Evolutionary conservation across 2,888 invertebrate species (phyloP), one percentile per base, ranked within the genome.

Genomic region (Pachydiplax longipennis): DNA sequence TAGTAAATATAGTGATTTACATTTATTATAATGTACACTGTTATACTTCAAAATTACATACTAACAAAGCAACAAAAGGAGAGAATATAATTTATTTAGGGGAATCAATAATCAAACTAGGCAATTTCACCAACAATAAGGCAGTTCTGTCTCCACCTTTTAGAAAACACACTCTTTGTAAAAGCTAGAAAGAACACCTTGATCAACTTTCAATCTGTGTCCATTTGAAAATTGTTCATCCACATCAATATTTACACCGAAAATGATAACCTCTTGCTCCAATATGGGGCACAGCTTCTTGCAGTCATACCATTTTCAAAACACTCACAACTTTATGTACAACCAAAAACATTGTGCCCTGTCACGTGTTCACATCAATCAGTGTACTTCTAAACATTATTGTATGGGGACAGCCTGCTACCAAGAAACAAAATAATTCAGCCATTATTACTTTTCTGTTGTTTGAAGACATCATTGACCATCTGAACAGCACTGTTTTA

Each of bases 1-100:
- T 91, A 82, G 91, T 91, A 91, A 91, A 91, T 91, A 91, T 91
- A 91, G 91, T 91, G 91, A 91, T 91, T 91, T 91, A 91, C 91
- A 91, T 91, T 91, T 91, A 91, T 91, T 91, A 91, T 90, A 90
- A 90, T 90, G 81, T 81, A 90, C 87, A 87, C 58, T 90, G 81
- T 90, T 81, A 90, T 90, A 90, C 87, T 90, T 90, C 90, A 90
- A 90, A 90, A 90, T 90, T 90, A 90, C 90, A 90, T 58, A 90
- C 90, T 90, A 90, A 80, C 81, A 81, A 81, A 90, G 90, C 90
- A 90, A 90, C 90, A 90, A 90, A 90, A 87, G 87, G 87, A 87
- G 90, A 73, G 58, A 90, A 90, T 81, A 90, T 90, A 90, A 90
- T 80, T 90, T 90, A 90, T 53, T 80, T 90, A 90, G 80, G 90